Conservation (phyloP, 2,888 invertebrate genomes). For the Acanthacorydalis orientalis region DNA sequence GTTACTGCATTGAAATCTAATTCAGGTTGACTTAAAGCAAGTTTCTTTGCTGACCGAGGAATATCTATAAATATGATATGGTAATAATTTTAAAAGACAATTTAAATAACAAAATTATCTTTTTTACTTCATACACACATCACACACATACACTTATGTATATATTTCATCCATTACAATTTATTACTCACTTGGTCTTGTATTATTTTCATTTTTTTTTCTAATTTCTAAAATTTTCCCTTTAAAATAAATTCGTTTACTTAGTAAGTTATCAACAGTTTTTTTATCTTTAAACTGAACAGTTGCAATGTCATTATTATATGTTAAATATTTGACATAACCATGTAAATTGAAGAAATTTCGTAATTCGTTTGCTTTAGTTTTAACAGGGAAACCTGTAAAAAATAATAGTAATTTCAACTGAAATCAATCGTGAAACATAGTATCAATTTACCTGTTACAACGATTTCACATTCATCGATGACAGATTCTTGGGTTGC, state of each 20-base stretch:
- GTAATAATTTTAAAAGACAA: too few relatives aligned
- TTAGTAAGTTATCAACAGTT: slow-evolving; percentile 14
- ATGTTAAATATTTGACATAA: slow-evolving; percentile 10
- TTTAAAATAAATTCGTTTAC: slow-evolving; percentile 11
- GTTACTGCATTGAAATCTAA: too few relatives aligned
- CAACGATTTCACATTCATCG: slow-evolving; percentile 13
- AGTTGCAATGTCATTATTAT: slow-evolving; percentile 14
- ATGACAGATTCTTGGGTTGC: slow-evolving; percentile 4
- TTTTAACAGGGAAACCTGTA: slow-evolving; percentile 6
- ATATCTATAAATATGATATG: too few relatives aligned
- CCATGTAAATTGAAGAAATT: slow-evolving; percentile 19
- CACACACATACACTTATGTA: too few relatives aligned
- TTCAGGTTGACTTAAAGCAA: too few relatives aligned
- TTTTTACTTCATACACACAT: too few relatives aligned
- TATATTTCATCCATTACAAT: too few relatives aligned
- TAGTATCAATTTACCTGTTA: slow-evolving; percentile 12
- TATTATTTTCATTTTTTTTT: slow-evolving; percentile 2
- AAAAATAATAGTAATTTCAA: slow-evolving; percentile 1
- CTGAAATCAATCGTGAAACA: neutral
- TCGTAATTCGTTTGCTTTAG: slow-evolving; percentile 14
- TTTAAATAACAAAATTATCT: too few relatives aligned
- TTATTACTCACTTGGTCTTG: too few relatives aligned
- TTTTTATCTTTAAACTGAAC: slow-evolving; percentile 15
- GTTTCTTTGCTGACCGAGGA: too few relatives aligned
- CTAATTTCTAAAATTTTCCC: slow-evolving; percentile 11